Evolutionary conservation across 2,888 invertebrate genomes (phyloP).

Genomic region (Dasypogon diadema): DNA sequence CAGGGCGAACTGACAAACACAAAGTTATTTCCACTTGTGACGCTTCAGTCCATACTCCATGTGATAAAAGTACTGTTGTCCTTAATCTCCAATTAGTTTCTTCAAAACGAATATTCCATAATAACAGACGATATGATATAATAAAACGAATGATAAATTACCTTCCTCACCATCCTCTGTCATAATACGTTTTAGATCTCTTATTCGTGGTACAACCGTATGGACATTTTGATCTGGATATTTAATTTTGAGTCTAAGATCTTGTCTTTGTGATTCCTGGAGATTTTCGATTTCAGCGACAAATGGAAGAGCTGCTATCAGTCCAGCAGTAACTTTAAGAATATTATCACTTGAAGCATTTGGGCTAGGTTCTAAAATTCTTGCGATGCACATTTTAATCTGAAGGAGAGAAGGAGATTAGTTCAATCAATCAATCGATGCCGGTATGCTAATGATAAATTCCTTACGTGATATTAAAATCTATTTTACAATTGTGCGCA

Average conservation of each 20-base stretch:
- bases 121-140: background rate
- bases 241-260: constrained; percentile 85
- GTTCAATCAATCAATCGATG: constrained; percentile 57
- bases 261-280: constrained; percentile 76
- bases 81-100: constrained; percentile 74
- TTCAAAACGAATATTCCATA: constrained; percentile 40
- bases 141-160: constrained; percentile 57
- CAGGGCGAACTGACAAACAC: constrained; percentile 79
- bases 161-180: constrained; percentile 72
- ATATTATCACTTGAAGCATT: constrained; percentile 82
- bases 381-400: constrained; percentile 84
- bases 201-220: constrained; percentile 81
- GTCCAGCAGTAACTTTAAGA: constrained; percentile 92
- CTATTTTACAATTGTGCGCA: too few relatives aligned
- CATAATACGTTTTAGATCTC: constrained; percentile 79
- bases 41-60: constrained; percentile 91
- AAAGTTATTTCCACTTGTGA: constrained; percentile 89
- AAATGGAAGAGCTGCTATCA: constrained; percentile 87
- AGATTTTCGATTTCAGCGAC: constrained; percentile 89
- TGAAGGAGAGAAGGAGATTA: constrained; percentile 61
- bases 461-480: too few relatives aligned
- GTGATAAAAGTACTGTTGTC: constrained; percentile 87
- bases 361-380: constrained; percentile 86
- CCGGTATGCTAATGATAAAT: background rate
- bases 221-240: constrained; percentile 94